Evolutionary conservation across 2,888 invertebrate genomes (phyloP).

Genomic region (Eilema caniola): DNA sequence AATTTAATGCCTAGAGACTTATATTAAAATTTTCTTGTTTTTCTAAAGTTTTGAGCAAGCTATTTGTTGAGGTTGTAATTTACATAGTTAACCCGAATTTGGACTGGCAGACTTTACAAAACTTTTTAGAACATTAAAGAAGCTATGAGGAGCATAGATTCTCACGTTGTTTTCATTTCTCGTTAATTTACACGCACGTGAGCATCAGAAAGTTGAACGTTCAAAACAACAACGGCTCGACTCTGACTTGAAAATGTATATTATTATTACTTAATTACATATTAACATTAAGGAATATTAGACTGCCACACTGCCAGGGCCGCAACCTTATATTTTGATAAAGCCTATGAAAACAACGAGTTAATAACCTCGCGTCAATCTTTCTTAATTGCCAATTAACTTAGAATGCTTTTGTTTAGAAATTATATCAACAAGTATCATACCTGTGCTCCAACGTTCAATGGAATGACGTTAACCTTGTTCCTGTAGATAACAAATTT

Average conservation of each 20-base stretch:
- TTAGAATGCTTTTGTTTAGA: slow-evolving; percentile 1
- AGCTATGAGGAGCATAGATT: too few relatives aligned
- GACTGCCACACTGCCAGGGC: background rate
- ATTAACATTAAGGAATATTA: background rate
- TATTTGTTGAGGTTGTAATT: background rate
- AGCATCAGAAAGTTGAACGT: background rate
- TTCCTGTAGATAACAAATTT: background rate
- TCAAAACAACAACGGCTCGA: background rate
- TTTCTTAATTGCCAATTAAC: background rate
- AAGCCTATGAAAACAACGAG: background rate
- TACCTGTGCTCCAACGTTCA: background rate
- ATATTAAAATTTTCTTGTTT: too few relatives aligned
- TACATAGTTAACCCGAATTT: background rate
- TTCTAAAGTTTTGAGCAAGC: too few relatives aligned
- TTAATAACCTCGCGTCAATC: background rate
- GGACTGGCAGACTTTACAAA: background rate
- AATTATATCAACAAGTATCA: background rate
- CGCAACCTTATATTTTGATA: background rate
- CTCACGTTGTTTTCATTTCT: background rate
- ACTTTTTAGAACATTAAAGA: background rate
- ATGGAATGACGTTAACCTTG: background rate
- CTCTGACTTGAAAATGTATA: background rate
- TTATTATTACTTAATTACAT: background rate
- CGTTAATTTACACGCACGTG: background rate
- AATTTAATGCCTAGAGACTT: too few relatives aligned